Percentiles rank a stretch among this genome's conserved stretches.
Evolutionary conservation across 2,797 vertebrate species (phyloP).

Genomic region (Microcaecilia unicolor): DNA sequence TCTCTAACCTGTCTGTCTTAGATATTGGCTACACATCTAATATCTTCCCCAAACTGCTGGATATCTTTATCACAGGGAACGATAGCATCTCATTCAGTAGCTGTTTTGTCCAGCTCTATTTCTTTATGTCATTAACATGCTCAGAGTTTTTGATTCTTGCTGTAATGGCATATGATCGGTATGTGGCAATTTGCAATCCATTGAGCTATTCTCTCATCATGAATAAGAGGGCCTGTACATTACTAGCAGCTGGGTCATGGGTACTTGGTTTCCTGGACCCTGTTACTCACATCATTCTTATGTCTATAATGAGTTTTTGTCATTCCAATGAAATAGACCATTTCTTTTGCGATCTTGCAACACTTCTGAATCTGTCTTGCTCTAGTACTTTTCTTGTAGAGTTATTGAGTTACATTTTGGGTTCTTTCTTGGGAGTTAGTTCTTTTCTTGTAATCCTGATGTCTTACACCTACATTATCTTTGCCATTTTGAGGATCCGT

Average conservation of each 20-base stretch:
- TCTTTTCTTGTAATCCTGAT: no score
- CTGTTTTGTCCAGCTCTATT: conserved; percentile 40
- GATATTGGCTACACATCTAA: conserved; percentile 40
- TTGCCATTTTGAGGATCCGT: no score
- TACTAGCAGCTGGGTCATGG: conserved; percentile 25
- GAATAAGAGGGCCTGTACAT: conserved; percentile 15
- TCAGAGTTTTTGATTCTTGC: conserved; percentile 34
- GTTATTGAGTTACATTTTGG: no score
- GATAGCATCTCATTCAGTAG: conserved; percentile 27
- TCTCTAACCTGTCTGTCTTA: conserved; percentile 41
- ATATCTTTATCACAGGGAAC: conserved; percentile 8
- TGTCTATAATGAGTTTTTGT: no score
- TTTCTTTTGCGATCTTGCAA: no score
- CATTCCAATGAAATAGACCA: no score
- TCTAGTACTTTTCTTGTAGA: no score
- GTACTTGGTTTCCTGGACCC: no score
- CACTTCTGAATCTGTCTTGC: no score
- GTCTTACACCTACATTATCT: no score
- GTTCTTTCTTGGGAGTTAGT: no score
- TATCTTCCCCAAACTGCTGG: conserved; percentile 37
- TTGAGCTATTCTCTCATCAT: conserved; percentile 35
- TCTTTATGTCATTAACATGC: conserved; percentile 31
- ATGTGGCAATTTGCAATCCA: conserved; percentile 38
- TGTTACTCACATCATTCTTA: no score
- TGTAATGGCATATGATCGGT: conserved; percentile 37